Evolutionary conservation across 2,888 invertebrate species (phyloP).

Genomic region (Lithophane socia): DNA sequence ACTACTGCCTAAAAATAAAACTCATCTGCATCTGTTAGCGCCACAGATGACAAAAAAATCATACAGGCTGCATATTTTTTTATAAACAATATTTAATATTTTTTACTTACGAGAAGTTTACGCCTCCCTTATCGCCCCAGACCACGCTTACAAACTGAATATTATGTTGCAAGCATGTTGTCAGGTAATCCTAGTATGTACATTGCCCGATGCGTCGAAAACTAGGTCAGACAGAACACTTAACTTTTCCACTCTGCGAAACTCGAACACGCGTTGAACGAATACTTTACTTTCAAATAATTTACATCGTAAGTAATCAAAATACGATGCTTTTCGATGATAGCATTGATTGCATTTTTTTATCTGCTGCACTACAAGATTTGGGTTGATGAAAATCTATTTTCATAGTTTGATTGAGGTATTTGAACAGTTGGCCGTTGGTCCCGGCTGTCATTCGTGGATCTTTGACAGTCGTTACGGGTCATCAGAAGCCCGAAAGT

Average conservation of each 20-base stretch:
- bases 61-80: not conserved
- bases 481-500: no score
- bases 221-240: conserved; percentile 48
- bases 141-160: not conserved
- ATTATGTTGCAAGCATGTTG: not conserved
- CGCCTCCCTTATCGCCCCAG: no score
- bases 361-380: not conserved
- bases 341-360: not conserved
- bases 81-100: not conserved
- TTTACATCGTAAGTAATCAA: not conserved
- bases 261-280: not conserved
- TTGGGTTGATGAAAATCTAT: not conserved
- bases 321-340: not conserved
- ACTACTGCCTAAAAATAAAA: not conserved
- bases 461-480: no score
- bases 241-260: conserved; percentile 18
- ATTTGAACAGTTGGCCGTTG: not conserved
- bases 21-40: not conserved
- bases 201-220: conserved; percentile 76
- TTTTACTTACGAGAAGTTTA: not conserved
- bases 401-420: not conserved
- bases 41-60: not conserved
- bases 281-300: conserved; percentile 4
- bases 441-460: no score
- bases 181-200: conserved; percentile 67